Conservation (phyloP, 1,140 invertebrate genomes). For the Physella acuta region DNA sequence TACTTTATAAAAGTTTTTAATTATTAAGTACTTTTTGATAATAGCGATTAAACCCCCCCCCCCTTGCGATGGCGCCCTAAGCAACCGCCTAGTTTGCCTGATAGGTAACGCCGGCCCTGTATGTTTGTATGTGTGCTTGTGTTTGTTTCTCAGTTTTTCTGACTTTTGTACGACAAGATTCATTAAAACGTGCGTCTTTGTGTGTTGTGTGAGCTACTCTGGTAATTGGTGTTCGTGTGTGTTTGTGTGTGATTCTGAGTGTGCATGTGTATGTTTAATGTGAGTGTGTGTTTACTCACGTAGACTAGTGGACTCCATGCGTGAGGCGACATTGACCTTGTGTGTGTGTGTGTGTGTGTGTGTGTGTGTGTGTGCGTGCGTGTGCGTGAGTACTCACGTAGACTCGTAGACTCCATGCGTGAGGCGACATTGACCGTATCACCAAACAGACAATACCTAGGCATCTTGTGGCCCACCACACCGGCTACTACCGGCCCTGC, state of each 20-base stretch:
- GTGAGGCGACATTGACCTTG: neutral
- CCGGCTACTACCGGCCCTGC: constrained; percentile 43
- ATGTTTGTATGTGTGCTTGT: too few species aligned
- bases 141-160: too few species aligned
- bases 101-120: too few species aligned
- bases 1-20: too few species aligned
- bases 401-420: constrained; percentile 51
- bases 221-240: neutral
- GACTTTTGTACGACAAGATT: too few species aligned
- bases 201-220: neutral
- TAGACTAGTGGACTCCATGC: neutral
- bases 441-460: constrained; percentile 56
- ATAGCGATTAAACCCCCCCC: too few species aligned
- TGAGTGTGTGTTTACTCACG: neutral
- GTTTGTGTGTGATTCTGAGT: neutral
- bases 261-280: neutral
- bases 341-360: too few species aligned
- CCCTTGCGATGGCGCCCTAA: too few species aligned
- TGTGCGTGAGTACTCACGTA: constrained; percentile 16
- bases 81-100: too few species aligned
- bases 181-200: too few species aligned
- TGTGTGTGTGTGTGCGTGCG: too few species aligned
- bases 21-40: too few species aligned
- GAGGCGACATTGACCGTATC: constrained; percentile 57
- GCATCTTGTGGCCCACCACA: constrained; percentile 67